Evolutionary conservation across 1,140 invertebrate genomes (phyloP).

Genomic region (Akabosia matsudoensis): DNA sequence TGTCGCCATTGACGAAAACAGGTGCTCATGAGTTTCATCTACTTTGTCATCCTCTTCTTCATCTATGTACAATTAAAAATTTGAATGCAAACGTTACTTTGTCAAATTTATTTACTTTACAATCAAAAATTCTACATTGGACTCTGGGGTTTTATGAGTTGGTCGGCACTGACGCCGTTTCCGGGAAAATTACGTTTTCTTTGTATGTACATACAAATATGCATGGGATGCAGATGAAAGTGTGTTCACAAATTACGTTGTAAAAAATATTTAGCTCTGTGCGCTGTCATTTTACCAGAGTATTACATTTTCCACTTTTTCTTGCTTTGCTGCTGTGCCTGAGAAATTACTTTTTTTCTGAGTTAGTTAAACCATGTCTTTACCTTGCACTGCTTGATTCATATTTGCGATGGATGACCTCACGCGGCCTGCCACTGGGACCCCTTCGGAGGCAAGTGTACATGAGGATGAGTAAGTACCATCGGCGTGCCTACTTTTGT

Average conservation of each 20-base stretch:
- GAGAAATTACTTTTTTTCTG: neutral
- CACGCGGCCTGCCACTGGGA: neutral
- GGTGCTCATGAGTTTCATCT: neutral
- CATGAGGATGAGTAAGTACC: conserved; percentile 15
- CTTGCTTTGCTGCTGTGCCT: neutral
- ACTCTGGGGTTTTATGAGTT: no score
- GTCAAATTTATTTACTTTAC: no score
- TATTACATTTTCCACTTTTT: no score
- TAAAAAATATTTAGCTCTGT: no score
- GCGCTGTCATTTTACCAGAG: no score
- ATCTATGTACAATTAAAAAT: neutral
- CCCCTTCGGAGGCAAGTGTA: neutral
- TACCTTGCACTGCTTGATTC: neutral
- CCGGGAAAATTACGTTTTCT: no score
- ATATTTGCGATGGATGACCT: neutral
- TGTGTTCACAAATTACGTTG: no score
- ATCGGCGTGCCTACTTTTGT: conserved; percentile 2
- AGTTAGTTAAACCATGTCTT: neutral
- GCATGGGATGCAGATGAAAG: no score
- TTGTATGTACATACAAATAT: no score
- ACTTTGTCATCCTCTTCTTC: neutral
- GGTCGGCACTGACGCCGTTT: no score
- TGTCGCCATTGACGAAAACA: conserved; percentile 27
- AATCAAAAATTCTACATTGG: no score
- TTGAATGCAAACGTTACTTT: no score